Evolutionary conservation across 92 coral and sea anemone genomes (phyloP).

Genomic region (Parazoanthus atlanticus): DNA sequence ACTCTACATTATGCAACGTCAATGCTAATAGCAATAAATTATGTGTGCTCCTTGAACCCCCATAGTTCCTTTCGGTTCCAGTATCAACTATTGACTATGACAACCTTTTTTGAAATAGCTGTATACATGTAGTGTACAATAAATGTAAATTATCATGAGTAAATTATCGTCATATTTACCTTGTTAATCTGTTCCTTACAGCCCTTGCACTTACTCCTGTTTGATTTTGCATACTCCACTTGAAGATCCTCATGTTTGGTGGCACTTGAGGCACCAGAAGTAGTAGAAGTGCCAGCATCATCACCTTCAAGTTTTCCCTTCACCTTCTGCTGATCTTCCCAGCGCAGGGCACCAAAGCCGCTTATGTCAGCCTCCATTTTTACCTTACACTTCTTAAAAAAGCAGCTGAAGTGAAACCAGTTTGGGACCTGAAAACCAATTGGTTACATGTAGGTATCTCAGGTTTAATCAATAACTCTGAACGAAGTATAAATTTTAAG

Average conservation of each 20-base stretch:
- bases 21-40: no score
- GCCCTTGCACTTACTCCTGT: slow-evolving; percentile 88
- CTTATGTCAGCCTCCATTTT: slow-evolving; percentile 61
- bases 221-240: slow-evolving; percentile 97
- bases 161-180: slow-evolving; percentile 38
- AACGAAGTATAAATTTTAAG: no score
- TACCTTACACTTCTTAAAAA: slow-evolving; percentile 75
- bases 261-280: slow-evolving; percentile 25
- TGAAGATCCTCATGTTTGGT: slow-evolving; percentile 48
- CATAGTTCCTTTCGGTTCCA: no score
- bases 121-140: no score
- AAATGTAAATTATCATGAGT: no score
- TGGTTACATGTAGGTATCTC: not conserved
- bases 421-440: slow-evolving; percentile 75
- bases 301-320: slow-evolving; percentile 53
- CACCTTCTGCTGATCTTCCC: slow-evolving; percentile 95
- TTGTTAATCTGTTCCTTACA: slow-evolving; percentile 93
- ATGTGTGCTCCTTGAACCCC: no score
- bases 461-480: not conserved
- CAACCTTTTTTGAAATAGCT: no score
- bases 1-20: no score
- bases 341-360: slow-evolving; percentile 88
- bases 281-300: not conserved
- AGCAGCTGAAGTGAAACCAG: slow-evolving; percentile 95
- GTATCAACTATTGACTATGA: no score